Base-by-base conservation (phyloP, 2,797 vertebrate species). In the Argya squamiceps region DNA sequence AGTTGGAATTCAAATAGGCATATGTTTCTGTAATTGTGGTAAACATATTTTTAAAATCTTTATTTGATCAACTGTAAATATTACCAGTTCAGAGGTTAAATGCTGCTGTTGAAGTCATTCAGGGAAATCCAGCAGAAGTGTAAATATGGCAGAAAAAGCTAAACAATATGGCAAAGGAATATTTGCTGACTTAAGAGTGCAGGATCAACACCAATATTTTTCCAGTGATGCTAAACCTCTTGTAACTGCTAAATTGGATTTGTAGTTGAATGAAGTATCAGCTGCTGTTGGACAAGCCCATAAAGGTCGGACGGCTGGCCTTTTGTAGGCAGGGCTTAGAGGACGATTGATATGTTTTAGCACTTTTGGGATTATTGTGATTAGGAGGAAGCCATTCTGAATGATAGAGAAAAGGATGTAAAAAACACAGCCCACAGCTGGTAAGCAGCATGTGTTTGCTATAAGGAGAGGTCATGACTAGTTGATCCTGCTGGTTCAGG, bases 211-310 rank as follows among this genome's bases (percentile, higher is more conserved):
- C 97, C 97, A 97, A 96, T 98, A 98, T 97, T 98, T 98, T 98
- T 96, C 96, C 97, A 98, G 96, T 96, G 98, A 98, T 98, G 97
- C 97, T 98, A 98, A 98, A 98, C 97, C 98, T 98, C 98, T 98
- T 98, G 98, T 98, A 98, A 97, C 97, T 98, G 98, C 98, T 98
- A 98, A 98, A 98, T 99, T 99, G 98, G 98, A 99, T 99, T 99
- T 99, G 98, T 98, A 97, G 97, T 97, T 98, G 98, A 99, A 99
- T 98, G 97, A 98, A 98, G 97, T 98, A 98, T 99, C 98, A 98
- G 98, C 98, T 98, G 98, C 98, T 98, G 96, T 97, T 97, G 98
- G 98, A 98, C 97, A 98, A 98, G 98, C 97, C 98, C 94, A 98
- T 98, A 98, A 98, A 98, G 98, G 98, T 97, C 44, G 98, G 98